Conservation (phyloP, 2,797 vertebrate genomes). For the Chelonia mydas region DNA sequence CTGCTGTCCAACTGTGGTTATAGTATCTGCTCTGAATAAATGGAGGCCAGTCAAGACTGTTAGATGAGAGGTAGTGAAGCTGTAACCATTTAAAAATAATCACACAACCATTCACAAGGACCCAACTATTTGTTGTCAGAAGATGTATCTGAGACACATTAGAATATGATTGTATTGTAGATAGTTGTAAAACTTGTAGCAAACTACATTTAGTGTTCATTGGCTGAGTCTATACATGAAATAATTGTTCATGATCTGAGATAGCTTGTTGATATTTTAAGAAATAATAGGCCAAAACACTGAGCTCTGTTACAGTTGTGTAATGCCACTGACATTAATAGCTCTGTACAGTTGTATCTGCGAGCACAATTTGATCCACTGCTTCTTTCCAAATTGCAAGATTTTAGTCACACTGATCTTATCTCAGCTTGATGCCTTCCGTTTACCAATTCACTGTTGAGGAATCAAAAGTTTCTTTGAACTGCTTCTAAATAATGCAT, state of each 20-base stretch:
- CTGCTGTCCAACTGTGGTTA: not conserved
- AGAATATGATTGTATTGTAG: not conserved
- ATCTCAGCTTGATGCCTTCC: not conserved
- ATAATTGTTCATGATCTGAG: not conserved
- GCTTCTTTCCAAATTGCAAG: not conserved
- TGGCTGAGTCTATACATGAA: not conserved
- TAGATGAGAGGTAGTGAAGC: not conserved
- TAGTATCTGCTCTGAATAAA: not conserved
- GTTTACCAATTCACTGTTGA: not conserved
- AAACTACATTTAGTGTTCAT: not conserved
- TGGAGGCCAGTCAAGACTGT: not conserved
- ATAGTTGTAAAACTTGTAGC: not conserved
- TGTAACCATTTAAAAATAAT: not conserved
- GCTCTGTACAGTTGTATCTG: not conserved
- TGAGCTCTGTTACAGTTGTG: not conserved
- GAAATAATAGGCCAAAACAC: not conserved
- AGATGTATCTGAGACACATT: not conserved
- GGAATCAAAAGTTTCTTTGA: not conserved
- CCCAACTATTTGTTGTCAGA: not conserved
- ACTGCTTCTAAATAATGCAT: not conserved
- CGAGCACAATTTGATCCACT: not conserved
- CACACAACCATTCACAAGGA: not conserved
- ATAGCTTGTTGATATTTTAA: not conserved
- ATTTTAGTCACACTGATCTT: not conserved
- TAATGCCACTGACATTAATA: not conserved